Evolutionary conservation across 2,888 invertebrate species (phyloP).

Genomic region (Tachystola acroxantha): DNA sequence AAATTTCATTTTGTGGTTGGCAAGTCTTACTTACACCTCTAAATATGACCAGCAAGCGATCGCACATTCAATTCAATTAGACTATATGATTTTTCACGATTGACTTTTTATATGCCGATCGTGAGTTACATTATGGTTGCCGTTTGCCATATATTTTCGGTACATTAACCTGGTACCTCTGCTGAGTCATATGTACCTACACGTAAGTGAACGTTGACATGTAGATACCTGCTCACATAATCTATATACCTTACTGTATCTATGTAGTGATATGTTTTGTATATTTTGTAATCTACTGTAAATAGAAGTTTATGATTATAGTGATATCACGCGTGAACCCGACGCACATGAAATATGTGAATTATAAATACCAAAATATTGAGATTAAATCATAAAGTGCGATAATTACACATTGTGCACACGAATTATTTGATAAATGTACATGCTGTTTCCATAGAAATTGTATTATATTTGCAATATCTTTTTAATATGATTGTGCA

Average conservation of each 20-base stretch:
- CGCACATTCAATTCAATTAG: slow-evolving; percentile 28
- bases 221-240: background rate
- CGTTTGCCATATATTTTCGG: too few species aligned
- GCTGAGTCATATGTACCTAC: background rate
- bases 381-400: background rate
- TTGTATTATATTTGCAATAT: background rate
- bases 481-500: background rate
- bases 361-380: background rate
- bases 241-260: background rate
- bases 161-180: background rate
- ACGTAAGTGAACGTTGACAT: background rate
- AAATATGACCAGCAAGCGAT: slow-evolving; percentile 61
- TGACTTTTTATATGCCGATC: slow-evolving; percentile 24
- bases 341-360: background rate
- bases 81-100: slow-evolving; percentile 34
- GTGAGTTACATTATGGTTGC: slow-evolving; percentile 12
- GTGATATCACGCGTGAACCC: background rate
- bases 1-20: too few species aligned
- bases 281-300: slow-evolving; percentile 1
- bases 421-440: background rate
- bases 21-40: too few species aligned
- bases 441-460: background rate
- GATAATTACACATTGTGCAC: background rate
- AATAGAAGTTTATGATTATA: slow-evolving; percentile 1
- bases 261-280: background rate